A percentile compares a stretch with the other conserved stretches of the same genome.
Conservation (phyloP, 35 echinoderm and acorn worm species). For the Lytechinus variegatus region DNA sequence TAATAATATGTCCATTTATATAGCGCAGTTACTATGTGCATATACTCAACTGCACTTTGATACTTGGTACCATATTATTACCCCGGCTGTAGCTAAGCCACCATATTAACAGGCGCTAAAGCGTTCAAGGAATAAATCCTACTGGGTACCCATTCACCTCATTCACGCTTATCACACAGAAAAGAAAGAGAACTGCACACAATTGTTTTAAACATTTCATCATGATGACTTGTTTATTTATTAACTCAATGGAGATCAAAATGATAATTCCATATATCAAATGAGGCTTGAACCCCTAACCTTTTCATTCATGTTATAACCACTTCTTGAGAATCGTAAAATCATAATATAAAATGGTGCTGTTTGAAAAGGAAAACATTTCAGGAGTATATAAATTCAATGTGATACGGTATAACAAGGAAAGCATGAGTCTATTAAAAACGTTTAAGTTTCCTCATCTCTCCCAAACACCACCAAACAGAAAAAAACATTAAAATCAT, state of each 20-base stretch:
- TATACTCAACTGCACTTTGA: too few species aligned
- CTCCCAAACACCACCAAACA: neutral
- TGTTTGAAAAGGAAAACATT: neutral
- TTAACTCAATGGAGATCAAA: neutral
- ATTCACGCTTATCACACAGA: too few species aligned
- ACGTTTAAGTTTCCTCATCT: neutral
- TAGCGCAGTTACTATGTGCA: too few species aligned
- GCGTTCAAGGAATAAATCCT: too few species aligned
- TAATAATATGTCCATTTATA: too few species aligned
- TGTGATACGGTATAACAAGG: neutral
- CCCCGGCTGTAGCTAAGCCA: too few species aligned
- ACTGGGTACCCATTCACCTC: too few species aligned
- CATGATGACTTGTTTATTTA: slow-evolving; percentile 6
- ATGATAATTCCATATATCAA: neutral
- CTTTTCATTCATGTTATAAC: neutral
- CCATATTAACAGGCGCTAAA: too few species aligned
- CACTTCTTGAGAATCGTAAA: neutral
- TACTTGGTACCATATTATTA: too few species aligned
- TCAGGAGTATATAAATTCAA: neutral
- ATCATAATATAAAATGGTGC: slow-evolving; percentile 6
- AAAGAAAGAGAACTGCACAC: too few species aligned
- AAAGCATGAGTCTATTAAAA: neutral
- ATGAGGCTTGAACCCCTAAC: neutral
- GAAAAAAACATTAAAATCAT: neutral
- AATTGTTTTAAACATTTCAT: slow-evolving; percentile 2